Evolutionary conservation across 2,797 vertebrate species (phyloP).

Genomic region (Taeniopygia guttata): DNA sequence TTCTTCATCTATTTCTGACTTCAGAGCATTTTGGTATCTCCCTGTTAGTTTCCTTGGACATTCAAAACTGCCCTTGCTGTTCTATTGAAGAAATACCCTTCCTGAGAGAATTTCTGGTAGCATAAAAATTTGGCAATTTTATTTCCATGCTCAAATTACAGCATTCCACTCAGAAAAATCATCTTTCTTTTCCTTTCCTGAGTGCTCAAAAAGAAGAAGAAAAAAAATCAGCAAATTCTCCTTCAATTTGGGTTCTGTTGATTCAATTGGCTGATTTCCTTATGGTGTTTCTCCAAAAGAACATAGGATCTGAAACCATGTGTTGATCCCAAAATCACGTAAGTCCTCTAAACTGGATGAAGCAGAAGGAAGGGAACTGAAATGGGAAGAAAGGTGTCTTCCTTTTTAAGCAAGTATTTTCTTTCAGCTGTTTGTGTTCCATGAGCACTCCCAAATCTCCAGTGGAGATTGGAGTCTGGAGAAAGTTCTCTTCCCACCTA

Average conservation of each 20-base stretch:
- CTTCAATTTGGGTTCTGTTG: not conserved
- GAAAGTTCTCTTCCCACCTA: not conserved
- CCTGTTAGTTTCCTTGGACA: not conserved
- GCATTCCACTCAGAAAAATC: not conserved
- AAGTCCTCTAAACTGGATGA: not conserved
- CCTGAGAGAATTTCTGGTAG: not conserved
- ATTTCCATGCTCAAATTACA: not conserved
- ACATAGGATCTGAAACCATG: not conserved
- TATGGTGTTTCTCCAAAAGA: not conserved
- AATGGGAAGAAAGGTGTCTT: not conserved
- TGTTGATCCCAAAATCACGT: not conserved
- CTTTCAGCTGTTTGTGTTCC: not conserved
- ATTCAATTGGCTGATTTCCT: not conserved
- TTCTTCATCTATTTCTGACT: not conserved
- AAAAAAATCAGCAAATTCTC: not conserved
- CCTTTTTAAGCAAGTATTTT: not conserved
- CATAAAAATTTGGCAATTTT: not conserved
- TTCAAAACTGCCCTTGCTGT: not conserved
- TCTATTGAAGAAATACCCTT: not conserved
- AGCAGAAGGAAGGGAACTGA: not conserved
- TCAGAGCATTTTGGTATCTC: not conserved
- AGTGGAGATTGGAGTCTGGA: rapidly evolving
- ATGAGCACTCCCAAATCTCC: not conserved
- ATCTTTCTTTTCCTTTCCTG: not conserved
- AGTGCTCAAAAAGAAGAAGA: not conserved